These are phyloP conservation scores for Sakesphorus luctuosus DNA, from an alignment of 2,113 vertebrate species.

Conservation along the genomic window DNA sequence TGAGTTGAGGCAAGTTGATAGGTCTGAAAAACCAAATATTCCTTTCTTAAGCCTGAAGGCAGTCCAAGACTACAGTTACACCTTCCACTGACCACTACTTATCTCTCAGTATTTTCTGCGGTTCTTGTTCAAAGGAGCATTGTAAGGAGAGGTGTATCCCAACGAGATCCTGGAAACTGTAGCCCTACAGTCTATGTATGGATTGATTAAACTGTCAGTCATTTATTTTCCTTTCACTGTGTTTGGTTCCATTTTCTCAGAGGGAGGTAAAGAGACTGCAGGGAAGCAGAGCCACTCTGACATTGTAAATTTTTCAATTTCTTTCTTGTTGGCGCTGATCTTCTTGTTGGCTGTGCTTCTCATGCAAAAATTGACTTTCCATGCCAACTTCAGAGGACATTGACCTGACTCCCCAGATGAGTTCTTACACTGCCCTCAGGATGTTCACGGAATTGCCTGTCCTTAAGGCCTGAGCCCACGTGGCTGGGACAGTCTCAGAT, in stretches of 20 bases:
- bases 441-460: neutral
- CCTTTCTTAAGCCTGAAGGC: neutral
- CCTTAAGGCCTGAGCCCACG: neutral
- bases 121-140: neutral
- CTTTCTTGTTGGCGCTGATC: neutral
- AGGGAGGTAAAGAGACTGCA: neutral
- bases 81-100: neutral
- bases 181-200: neutral
- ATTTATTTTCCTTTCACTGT: neutral
- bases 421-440: neutral
- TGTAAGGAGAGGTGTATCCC: neutral
- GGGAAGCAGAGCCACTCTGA: neutral
- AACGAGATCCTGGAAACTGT: neutral
- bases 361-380: neutral
- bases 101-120: neutral
- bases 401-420: neutral
- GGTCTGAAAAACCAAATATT: neutral
- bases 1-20: neutral
- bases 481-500: neutral
- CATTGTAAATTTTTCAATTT: neutral
- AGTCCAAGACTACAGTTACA: neutral
- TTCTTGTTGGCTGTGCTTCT: neutral
- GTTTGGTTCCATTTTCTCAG: neutral
- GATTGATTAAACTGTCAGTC: neutral
- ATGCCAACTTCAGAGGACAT: fast-evolving